Percentiles rank a stretch among this genome's conserved stretches.
phyloP scores from a whole-genome alignment of 2,797 vertebrate genomes.

The Sebastolobus altivelis region DNA sequence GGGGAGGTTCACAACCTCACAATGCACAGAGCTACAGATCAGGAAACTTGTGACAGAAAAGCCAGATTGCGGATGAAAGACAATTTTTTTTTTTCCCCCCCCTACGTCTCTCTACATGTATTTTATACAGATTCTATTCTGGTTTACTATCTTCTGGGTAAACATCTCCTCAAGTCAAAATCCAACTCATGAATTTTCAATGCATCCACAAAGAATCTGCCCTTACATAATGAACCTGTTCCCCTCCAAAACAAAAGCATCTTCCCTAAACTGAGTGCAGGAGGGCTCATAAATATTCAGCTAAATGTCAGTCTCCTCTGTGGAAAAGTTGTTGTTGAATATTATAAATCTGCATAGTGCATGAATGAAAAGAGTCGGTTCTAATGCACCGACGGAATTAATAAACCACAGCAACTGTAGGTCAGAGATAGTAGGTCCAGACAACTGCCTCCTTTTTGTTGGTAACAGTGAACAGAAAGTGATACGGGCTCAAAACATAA shows the following conservation, averaged over 20 bases:
- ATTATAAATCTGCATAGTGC: background rate
- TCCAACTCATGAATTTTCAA: background rate
- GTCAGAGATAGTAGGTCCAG: background rate
- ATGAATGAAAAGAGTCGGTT: background rate
- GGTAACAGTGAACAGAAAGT: background rate
- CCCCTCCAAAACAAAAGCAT: background rate
- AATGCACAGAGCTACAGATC: background rate
- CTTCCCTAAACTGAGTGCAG: background rate
- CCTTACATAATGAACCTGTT: background rate
- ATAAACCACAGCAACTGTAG: background rate
- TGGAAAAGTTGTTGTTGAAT: background rate
- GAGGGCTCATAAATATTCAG: background rate
- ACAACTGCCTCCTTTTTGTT: background rate
- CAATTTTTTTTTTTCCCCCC: background rate
- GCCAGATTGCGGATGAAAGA: background rate
- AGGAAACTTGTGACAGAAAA: background rate
- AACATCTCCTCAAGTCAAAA: background rate
- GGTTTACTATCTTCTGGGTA: accelerated
- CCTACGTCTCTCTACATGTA: background rate
- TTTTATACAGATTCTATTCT: no score
- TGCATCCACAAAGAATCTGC: background rate
- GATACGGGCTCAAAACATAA: background rate
- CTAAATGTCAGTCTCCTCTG: background rate
- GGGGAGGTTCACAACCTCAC: background rate
- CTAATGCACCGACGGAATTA: background rate